Conservation (phyloP, 2,797 vertebrate species). For the Discoglossus pictus region DNA sequence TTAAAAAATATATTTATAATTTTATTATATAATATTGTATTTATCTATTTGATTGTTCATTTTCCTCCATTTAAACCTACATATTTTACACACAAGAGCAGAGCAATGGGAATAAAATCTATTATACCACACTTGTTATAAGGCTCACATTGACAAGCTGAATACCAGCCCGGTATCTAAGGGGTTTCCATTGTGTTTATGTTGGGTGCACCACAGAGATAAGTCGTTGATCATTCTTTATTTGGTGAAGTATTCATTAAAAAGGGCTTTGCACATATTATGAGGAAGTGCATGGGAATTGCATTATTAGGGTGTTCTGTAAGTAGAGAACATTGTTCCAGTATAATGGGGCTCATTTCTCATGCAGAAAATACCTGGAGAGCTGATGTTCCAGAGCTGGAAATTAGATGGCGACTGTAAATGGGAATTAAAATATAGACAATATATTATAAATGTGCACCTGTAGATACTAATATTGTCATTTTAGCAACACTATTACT, state of each 20-base stretch:
- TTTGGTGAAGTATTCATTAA: conserved; percentile 40
- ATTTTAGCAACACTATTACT: no score
- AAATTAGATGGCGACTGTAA: no score
- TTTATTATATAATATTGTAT: no score
- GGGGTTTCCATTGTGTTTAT: conserved; percentile 16
- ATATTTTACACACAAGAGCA: no score
- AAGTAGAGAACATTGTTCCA: conserved; percentile 21
- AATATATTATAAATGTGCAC: no score
- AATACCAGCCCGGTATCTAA: conserved; percentile 18
- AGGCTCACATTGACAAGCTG: neutral
- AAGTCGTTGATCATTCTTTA: conserved; percentile 27
- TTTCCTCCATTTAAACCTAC: no score
- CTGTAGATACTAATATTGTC: no score
- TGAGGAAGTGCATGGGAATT: conserved; percentile 36
- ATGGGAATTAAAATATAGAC: no score
- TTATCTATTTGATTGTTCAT: conserved; percentile 10
- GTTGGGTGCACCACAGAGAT: conserved; percentile 35
- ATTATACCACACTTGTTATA: no score
- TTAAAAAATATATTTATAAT: no score
- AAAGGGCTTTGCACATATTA: conserved; percentile 50
- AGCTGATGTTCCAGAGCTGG: no score
- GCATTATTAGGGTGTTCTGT: conserved; percentile 18
- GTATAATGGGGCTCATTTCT: conserved; percentile 30
- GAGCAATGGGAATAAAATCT: no score
- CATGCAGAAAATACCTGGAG: conserved; percentile 11